Conservation (phyloP, 2,888 invertebrate genomes). For the Malthinus seriepunctatus region DNA sequence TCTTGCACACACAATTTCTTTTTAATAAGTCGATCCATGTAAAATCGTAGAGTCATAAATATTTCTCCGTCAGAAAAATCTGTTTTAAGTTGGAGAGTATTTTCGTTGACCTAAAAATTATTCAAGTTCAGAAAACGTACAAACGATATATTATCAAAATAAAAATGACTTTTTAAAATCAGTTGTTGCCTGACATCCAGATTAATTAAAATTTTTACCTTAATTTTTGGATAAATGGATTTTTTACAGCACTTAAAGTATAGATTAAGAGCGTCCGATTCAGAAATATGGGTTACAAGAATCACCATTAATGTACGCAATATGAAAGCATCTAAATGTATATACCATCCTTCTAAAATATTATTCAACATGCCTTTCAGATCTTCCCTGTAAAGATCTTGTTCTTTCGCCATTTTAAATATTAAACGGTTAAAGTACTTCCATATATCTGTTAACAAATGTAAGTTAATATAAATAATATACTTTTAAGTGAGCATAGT, state of each 20-base stretch:
- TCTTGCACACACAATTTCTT: slow-evolving; percentile 18
- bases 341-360: slow-evolving; percentile 12
- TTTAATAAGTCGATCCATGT: slow-evolving; percentile 24
- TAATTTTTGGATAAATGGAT: slow-evolving; percentile 4
- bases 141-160: too few species aligned
- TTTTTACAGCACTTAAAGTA: slow-evolving; percentile 4
- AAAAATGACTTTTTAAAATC: too few species aligned
- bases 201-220: too few species aligned
- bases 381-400: not conserved
- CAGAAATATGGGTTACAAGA: not conserved
- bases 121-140: not conserved
- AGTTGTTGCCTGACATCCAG: too few species aligned
- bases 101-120: slow-evolving; percentile 29
- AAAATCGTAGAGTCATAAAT: slow-evolving; percentile 23
- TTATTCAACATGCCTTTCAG: not conserved
- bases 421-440: slow-evolving; percentile 3
- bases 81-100: slow-evolving; percentile 21
- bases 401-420: not conserved
- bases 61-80: slow-evolving; percentile 28
- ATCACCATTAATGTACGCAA: slow-evolving; percentile 9
- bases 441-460: slow-evolving; percentile 8
- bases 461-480: not conserved
- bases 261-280: not conserved
- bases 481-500: not conserved
- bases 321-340: not conserved